Evolutionary conservation across 1,140 invertebrate genomes (phyloP), one percentile per base, ranked within the genome.

Genomic region (Apis laboriosa): DNA sequence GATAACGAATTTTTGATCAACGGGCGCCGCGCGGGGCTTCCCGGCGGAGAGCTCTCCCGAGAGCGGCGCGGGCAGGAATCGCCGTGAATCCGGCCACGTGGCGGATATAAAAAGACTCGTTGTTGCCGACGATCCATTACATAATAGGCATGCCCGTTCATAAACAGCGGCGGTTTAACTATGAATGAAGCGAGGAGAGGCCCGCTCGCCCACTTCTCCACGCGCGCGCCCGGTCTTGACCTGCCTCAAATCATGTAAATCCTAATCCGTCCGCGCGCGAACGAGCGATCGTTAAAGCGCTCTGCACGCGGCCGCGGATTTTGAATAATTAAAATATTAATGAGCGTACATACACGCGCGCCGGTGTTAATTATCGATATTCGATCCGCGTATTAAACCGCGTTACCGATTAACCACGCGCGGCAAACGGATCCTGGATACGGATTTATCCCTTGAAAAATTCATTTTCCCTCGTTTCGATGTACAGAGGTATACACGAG

Each of bases 241-340:
- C 92, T 91, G 89, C 90, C 91, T 91, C 90, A 89, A 92, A 91
- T 80, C 86, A 89, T 83, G 89, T 86, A 90, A 90, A 90, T 90
- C 86, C 90, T 86, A 90, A 87, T 89, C 85, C 86, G 75, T 75
- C 21, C 17, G 19, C 28, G 28, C 72, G 72, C 56, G 72, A 34
- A 8, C 34, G 70, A 67, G n/a, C n/a, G n/a, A n/a, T n/a, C n/a
- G n/a, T n/a, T n/a, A n/a, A n/a, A n/a, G n/a, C n/a, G n/a, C 49
- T 19, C 34, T 43, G 21, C 53, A 76, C 55, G 80, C 55, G 60
- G 58, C 56, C 49, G 17, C 53, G 21, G 24, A 81, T 81, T 87
- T 78, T 77, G 81, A 82, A 87, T 85, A 88, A 88, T 88, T 88
- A 85, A 88, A 85, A 88, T 85, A 88, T 88, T 88, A 85, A 85